phyloP scores from a whole-genome alignment of 2,113 vertebrate genomes.

The Crocuta crocuta region DNA sequence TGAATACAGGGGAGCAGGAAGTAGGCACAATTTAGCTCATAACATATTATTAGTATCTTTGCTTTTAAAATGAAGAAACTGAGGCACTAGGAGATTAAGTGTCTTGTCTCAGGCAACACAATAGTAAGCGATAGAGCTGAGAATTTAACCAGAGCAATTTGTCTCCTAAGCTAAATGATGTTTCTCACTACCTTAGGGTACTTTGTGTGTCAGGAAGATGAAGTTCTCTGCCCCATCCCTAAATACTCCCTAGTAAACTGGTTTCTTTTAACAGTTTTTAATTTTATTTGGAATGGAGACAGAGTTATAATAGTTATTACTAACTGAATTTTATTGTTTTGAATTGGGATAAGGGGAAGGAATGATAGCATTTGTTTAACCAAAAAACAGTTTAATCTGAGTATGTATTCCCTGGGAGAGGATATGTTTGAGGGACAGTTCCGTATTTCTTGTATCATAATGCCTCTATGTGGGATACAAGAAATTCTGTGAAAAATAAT shows the following conservation, averaged over 20 bases:
- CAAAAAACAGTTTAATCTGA: not conserved
- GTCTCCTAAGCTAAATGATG: not conserved
- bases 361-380: not conserved
- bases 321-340: slow-evolving; percentile 47
- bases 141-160: slow-evolving; percentile 8
- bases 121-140: not conserved
- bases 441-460: not conserved
- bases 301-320: slow-evolving; percentile 57
- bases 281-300: slow-evolving; percentile 37
- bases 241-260: slow-evolving; percentile 65
- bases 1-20: not conserved
- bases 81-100: not conserved
- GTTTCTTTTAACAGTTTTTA: slow-evolving; percentile 78
- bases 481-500: not conserved
- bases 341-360: not conserved
- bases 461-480: not conserved
- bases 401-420: not conserved
- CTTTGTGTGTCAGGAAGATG: not conserved
- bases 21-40: not conserved
- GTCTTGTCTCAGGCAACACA: not conserved
- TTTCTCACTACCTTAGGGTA: not conserved
- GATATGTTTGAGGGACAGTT: not conserved
- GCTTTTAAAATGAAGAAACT: slow-evolving; percentile 3
- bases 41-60: not conserved
- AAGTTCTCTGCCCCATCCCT: not conserved